These are phyloP conservation scores for Gambusia yucatana DNA, from an alignment of 2,797 vertebrate species.

Conservation along the genomic window DNA sequence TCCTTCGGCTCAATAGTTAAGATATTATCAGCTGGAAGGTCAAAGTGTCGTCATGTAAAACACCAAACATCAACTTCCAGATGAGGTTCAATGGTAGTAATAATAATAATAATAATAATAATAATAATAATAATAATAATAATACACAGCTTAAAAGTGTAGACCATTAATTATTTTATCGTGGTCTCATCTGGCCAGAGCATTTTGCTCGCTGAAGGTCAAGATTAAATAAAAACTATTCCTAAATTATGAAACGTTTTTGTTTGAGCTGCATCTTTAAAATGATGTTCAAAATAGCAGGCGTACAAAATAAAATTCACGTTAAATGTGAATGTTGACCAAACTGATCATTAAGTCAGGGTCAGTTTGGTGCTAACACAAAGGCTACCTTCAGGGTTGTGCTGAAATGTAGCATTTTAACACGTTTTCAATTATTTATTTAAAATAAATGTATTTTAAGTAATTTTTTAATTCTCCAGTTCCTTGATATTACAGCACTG, in stretches of 20 bases:
- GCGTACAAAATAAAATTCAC: no score
- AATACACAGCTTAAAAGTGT: neutral
- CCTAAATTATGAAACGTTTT: no score
- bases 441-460: neutral
- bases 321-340: no score
- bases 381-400: no score
- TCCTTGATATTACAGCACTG: neutral
- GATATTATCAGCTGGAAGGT: neutral
- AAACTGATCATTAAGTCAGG: no score
- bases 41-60: neutral
- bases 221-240: neutral
- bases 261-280: no score
- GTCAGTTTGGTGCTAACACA: no score
- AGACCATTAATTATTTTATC: neutral
- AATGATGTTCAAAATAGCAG: no score
- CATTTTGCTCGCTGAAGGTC: neutral
- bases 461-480: neutral
- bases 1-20: neutral
- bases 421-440: neutral
- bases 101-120: neutral
- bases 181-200: neutral
- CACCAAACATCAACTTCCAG: neutral
- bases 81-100: neutral
- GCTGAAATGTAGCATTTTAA: neutral
- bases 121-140: neutral